Percentiles rank a stretch among this genome's conserved stretches.
These are phyloP conservation scores for Aphidius colemani DNA, from an alignment of 2,888 invertebrate species.

Conservation along the genomic window DNA sequence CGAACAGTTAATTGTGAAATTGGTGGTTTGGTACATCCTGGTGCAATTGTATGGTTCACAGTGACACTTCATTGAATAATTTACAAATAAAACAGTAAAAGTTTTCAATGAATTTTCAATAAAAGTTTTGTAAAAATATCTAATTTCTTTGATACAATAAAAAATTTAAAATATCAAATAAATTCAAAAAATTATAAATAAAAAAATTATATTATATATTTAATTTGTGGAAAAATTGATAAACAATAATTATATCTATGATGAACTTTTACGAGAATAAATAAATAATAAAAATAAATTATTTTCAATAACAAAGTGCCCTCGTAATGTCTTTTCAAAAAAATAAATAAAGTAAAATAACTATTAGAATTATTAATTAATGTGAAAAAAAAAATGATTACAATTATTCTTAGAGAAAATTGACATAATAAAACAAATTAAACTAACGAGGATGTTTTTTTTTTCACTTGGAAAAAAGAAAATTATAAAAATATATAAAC, in stretches of 20 bases:
- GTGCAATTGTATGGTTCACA: slow-evolving; percentile 70
- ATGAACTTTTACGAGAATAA: neutral
- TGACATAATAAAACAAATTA: too few species aligned
- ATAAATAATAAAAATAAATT: slow-evolving; percentile 19
- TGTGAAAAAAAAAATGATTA: slow-evolving; percentile 22
- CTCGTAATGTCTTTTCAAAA: slow-evolving; percentile 28
- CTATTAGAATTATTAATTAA: slow-evolving; percentile 23
- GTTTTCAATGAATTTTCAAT: too few species aligned
- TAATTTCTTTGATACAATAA: neutral
- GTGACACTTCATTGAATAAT: slow-evolving; percentile 64
- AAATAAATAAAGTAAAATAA: slow-evolving; percentile 15
- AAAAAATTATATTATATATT: neutral
- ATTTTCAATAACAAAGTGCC: slow-evolving; percentile 29
- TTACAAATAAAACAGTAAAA: neutral
- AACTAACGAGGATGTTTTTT: too few species aligned
- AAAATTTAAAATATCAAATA: neutral
- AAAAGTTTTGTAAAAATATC: neutral
- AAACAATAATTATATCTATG: slow-evolving; percentile 10
- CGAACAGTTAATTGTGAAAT: slow-evolving; percentile 77
- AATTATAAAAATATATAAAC: too few species aligned
- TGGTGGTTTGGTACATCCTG: slow-evolving; percentile 70
- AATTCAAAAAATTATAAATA: neutral
- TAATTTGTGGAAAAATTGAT: slow-evolving; percentile 1
- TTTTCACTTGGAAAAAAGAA: too few species aligned
- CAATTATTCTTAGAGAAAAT: slow-evolving; percentile 4